Percentiles rank a stretch among this genome's conserved stretches.
Conservation (phyloP, 2,888 invertebrate genomes). For the Smittia aterrima region DNA sequence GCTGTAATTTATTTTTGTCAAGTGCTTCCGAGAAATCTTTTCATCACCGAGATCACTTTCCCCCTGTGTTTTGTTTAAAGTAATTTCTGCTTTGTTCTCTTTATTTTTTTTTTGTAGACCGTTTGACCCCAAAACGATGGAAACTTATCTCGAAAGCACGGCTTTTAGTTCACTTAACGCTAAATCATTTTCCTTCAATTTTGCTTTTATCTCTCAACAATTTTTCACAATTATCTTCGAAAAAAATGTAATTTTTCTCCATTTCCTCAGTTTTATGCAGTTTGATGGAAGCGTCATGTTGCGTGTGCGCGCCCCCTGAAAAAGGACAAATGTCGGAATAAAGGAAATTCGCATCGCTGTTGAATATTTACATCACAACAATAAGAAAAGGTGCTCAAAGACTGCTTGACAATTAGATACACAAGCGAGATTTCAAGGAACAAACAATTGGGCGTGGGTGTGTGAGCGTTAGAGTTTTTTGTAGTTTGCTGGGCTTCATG, state of each 20-base stretch:
- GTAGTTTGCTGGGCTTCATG: background rate
- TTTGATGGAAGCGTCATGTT: background rate
- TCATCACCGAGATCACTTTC: background rate
- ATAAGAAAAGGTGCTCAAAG: background rate
- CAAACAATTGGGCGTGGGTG: background rate
- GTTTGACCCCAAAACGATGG: background rate
- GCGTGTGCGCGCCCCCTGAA: background rate
- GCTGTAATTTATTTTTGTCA: constrained; percentile 1
- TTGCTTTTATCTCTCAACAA: constrained; percentile 37
- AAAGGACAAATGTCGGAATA: background rate
- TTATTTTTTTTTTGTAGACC: background rate
- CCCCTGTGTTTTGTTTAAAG: background rate
- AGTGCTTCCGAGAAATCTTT: constrained; percentile 23
- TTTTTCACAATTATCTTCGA: constrained; percentile 6
- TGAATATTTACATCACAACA: constrained; percentile 18
- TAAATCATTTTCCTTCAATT: constrained; percentile 38
- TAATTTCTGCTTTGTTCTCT: background rate
- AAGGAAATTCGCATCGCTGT: background rate
- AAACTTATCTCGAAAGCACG: constrained; percentile 33
- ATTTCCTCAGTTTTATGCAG: background rate
- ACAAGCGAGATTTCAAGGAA: background rate
- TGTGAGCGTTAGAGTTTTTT: background rate
- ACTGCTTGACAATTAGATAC: constrained; percentile 9
- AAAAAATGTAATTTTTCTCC: background rate
- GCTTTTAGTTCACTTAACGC: background rate